These are phyloP conservation scores for Ceyx margarethae DNA, from an alignment of 2,113 vertebrate genomes.

Conservation along the genomic window DNA sequence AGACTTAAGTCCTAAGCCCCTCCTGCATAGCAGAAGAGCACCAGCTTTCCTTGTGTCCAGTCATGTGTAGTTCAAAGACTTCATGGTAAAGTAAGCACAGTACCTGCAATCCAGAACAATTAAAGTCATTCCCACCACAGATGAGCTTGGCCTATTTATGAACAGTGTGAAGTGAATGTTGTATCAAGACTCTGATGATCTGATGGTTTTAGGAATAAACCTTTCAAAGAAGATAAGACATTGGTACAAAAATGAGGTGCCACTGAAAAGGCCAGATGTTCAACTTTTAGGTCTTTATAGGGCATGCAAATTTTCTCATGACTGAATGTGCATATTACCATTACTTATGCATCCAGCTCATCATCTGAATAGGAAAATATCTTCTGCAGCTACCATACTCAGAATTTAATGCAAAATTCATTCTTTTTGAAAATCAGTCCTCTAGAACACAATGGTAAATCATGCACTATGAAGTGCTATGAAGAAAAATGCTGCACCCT, in stretches of 20 bases:
- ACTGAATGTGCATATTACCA: slow-evolving; percentile 64
- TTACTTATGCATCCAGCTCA: slow-evolving; percentile 67
- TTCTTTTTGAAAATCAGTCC: slow-evolving; percentile 63
- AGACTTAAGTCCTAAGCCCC: neutral
- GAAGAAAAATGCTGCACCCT: slow-evolving; percentile 46
- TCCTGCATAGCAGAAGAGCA: neutral
- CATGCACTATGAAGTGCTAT: slow-evolving; percentile 13
- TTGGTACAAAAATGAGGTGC: slow-evolving; percentile 47
- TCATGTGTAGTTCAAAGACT: neutral
- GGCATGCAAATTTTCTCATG: slow-evolving; percentile 61
- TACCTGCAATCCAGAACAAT: neutral
- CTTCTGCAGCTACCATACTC: slow-evolving; percentile 51
- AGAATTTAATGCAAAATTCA: slow-evolving; percentile 64
- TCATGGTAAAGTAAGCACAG: neutral
- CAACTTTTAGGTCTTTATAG: slow-evolving; percentile 62
- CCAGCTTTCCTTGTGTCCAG: neutral
- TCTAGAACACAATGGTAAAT: slow-evolving; percentile 67
- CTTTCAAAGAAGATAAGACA: slow-evolving; percentile 37
- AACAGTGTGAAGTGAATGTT: neutral
- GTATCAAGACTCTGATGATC: slow-evolving; percentile 39
- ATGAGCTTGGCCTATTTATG: neutral
- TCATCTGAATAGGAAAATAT: slow-evolving; percentile 67
- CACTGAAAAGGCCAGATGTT: slow-evolving; percentile 67
- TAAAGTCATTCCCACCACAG: neutral
- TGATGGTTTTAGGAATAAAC: slow-evolving; percentile 15